phyloP scores from a whole-genome alignment of 2,888 invertebrate genomes.

The Eristalinus aeneus region DNA sequence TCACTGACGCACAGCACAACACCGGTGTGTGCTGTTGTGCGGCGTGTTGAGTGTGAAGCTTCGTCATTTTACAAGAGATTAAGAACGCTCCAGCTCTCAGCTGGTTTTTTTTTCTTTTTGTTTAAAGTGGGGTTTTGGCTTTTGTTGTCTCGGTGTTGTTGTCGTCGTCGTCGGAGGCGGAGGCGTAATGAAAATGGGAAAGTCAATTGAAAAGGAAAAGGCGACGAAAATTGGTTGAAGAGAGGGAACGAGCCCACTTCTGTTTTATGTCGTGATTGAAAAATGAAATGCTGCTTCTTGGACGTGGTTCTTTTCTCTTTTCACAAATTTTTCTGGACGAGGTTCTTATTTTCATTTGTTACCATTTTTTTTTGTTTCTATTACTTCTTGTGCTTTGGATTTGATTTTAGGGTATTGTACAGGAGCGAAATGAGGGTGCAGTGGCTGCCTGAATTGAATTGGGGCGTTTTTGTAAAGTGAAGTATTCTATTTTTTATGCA shows the following conservation, averaged over 20 bases:
- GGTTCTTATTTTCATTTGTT: background rate
- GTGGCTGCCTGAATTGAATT: background rate
- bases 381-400: too few relatives aligned
- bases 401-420: background rate
- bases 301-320: background rate
- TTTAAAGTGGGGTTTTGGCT: slow-evolving; percentile 19
- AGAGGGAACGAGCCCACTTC: slow-evolving; percentile 25
- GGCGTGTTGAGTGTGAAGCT: slow-evolving; percentile 7
- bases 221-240: slow-evolving; percentile 24
- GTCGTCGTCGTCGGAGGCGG: background rate
- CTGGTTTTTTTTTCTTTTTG: slow-evolving; percentile 20
- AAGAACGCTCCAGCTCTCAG: slow-evolving; percentile 52
- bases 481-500: too few relatives aligned
- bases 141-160: background rate
- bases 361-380: background rate
- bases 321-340: background rate
- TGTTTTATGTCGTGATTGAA: background rate
- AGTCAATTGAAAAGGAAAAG: slow-evolving; percentile 40
- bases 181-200: slow-evolving; percentile 54
- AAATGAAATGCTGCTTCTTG: slow-evolving; percentile 8
- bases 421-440: background rate
- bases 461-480: background rate
- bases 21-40: slow-evolving; percentile 2
- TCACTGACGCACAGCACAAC: slow-evolving; percentile 6
- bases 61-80: slow-evolving; percentile 59